Evolutionary conservation across 1,140 invertebrate species (phyloP).

Genomic region (Mactra quadrangularis): DNA sequence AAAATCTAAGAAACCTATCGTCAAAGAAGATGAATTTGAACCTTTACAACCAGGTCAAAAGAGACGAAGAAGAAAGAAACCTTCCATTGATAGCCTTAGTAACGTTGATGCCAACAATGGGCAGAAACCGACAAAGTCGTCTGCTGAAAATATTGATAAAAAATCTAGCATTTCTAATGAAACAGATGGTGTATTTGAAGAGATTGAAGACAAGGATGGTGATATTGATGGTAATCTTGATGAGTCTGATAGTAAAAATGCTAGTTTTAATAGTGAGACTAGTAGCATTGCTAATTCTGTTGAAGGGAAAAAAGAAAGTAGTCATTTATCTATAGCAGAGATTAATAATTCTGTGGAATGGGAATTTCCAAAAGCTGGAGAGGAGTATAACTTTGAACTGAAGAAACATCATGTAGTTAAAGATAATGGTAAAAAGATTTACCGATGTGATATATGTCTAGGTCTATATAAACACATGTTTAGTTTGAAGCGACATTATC

Average conservation of each 20-base stretch:
- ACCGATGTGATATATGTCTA: slow-evolving; percentile 85
- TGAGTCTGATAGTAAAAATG: background rate
- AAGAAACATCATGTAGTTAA: slow-evolving; percentile 60
- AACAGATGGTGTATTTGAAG: background rate
- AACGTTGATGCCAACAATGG: background rate
- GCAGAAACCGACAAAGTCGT: background rate
- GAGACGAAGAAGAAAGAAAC: slow-evolving; percentile 39
- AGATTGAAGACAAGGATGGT: background rate
- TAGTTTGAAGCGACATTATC: slow-evolving; percentile 86
- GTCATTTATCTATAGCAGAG: slow-evolving; percentile 45
- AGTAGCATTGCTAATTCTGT: slow-evolving; percentile 1
- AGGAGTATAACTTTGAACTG: slow-evolving; percentile 76
- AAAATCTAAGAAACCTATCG: background rate
- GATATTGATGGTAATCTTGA: background rate
- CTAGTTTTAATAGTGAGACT: background rate
- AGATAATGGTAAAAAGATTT: slow-evolving; percentile 81
- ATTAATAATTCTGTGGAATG: slow-evolving; percentile 62
- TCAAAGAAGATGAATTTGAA: slow-evolving; percentile 39
- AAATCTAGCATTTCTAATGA: background rate
- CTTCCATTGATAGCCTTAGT: slow-evolving; percentile 2
- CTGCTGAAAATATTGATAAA: background rate
- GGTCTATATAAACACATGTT: slow-evolving; percentile 85
- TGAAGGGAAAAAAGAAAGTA: slow-evolving; percentile 28
- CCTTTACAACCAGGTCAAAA: slow-evolving; percentile 53
- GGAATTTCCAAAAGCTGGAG: slow-evolving; percentile 58